phyloP scores from a whole-genome alignment of 1,140 invertebrate genomes.

The Diorhabda elongata region DNA sequence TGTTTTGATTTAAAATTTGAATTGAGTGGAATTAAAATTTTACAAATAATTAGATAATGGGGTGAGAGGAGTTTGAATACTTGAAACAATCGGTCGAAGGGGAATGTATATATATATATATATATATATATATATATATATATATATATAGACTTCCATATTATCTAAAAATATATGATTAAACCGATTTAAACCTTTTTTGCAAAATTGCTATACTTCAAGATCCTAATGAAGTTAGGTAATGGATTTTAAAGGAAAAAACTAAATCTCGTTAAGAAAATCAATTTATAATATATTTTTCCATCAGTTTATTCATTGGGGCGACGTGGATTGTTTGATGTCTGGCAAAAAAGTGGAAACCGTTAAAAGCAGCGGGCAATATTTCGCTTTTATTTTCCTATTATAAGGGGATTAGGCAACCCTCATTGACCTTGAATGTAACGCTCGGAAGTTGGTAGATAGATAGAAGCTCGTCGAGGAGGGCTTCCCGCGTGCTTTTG shows the following conservation, averaged over 20 bases:
- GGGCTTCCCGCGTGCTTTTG: constrained; percentile 5
- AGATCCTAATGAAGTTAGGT: constrained; percentile 4
- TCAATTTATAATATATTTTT: constrained; percentile 19
- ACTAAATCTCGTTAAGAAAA: constrained; percentile 9
- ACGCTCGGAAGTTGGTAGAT: constrained; percentile 10
- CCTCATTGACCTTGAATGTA: constrained; percentile 23
- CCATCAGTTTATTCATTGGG: constrained; percentile 19
- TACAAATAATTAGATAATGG: too few relatives aligned
- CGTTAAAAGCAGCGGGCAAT: constrained; percentile 21
- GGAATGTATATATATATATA: too few relatives aligned
- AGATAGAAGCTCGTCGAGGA: background rate
- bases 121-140: too few relatives aligned
- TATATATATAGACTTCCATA: too few relatives aligned
- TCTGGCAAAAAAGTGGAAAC: constrained; percentile 11
- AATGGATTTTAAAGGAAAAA: constrained; percentile 9
- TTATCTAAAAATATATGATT: background rate
- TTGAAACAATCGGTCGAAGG: too few relatives aligned
- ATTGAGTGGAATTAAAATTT: too few relatives aligned
- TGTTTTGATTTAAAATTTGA: too few relatives aligned
- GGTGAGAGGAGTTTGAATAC: too few relatives aligned
- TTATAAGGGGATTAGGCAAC: constrained; percentile 24
- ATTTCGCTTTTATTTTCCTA: constrained; percentile 29
- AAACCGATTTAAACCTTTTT: background rate
- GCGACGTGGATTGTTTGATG: constrained; percentile 11
- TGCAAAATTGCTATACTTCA: background rate